phyloP scores from a whole-genome alignment of 30 jellyfish, hydroid and myxozoan species.

The Calvadosia cruxmelitensis region DNA sequence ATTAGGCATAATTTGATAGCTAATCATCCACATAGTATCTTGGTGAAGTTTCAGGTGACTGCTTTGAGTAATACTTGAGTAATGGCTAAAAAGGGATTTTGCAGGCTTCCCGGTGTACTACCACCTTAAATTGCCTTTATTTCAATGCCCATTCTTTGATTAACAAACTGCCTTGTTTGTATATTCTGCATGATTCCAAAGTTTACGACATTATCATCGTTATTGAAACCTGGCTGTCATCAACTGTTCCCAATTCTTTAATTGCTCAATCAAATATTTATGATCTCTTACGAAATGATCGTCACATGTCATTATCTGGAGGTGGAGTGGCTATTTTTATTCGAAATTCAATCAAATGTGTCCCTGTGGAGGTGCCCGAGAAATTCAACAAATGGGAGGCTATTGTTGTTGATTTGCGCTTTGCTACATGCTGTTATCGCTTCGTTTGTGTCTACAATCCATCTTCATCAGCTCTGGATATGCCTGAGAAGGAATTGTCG shows the following conservation, averaged over 20 bases:
- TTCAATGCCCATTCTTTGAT: not conserved
- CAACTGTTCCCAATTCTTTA: not conserved
- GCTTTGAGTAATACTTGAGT: not conserved
- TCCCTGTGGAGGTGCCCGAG: too few relatives aligned
- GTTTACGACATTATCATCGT: not conserved
- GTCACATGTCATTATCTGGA: not conserved
- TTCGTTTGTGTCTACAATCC: not conserved
- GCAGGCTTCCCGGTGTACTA: not conserved
- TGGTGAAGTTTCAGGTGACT: not conserved
- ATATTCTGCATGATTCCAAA: not conserved
- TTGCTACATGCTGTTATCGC: not conserved
- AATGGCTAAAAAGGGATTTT: not conserved
- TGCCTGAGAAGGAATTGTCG: not conserved
- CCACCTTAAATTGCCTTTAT: not conserved
- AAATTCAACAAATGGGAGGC: not conserved
- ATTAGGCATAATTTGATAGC: not conserved
- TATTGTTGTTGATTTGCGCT: not conserved
- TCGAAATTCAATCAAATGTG: not conserved
- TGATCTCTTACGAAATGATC: not conserved
- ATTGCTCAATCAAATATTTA: too few relatives aligned
- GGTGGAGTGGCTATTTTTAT: not conserved
- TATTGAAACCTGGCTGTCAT: not conserved
- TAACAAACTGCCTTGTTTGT: not conserved
- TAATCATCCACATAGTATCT: too few relatives aligned
- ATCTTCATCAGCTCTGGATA: not conserved